Base-by-base conservation (phyloP, 2,888 invertebrate genomes). In the Hipparchia semele region DNA sequence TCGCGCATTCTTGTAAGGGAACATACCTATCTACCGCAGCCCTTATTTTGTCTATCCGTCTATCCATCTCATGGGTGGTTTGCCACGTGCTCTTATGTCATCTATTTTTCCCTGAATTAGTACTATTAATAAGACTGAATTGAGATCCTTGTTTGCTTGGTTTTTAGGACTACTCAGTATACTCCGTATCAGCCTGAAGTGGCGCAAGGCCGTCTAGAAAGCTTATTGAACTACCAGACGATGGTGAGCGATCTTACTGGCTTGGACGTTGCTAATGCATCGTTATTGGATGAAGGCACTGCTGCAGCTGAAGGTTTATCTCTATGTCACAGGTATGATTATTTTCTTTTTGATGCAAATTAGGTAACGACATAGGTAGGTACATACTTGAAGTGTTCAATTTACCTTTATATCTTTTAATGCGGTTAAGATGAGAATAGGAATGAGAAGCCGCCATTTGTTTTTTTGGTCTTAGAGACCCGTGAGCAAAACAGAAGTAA, bases 151-250 rank as follows among this genome's bases (percentile, higher is more conserved):
- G 45, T 61, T 39, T 12, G 12, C 9, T 65, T 23, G 23, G 23
- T 78, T 82, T 70, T 53, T 45, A 98, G 98, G 99, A 98, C 98
- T 0, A 99, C 99, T 0, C 99, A 99, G 84, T 99, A 99, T 85
- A 99, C 99, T 0, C 99, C 99, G 0, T 99, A 99, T 88, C 99
- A 99, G 89, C 99, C 99, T 7, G 99, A 99, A 95, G 97, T 99
- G 59, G 97, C 99, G 0, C 99, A 99, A 92, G 99, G 99, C 2
- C 95, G 99, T 60, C 93, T 99, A 70, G 99, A 99, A 89, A 96
- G 99, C 76, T 94, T 99, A 13, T 94, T 99, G 10, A 99, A 99
- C 91, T 99, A 99, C 86, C 99, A 99, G 93, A 99, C 99, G 0
- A 96, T 99, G 96, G 96, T 99, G 39, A 96, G 97, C 71, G 99